Conservation (phyloP, 2,888 invertebrate species). For the Chelonus formosanus region DNA sequence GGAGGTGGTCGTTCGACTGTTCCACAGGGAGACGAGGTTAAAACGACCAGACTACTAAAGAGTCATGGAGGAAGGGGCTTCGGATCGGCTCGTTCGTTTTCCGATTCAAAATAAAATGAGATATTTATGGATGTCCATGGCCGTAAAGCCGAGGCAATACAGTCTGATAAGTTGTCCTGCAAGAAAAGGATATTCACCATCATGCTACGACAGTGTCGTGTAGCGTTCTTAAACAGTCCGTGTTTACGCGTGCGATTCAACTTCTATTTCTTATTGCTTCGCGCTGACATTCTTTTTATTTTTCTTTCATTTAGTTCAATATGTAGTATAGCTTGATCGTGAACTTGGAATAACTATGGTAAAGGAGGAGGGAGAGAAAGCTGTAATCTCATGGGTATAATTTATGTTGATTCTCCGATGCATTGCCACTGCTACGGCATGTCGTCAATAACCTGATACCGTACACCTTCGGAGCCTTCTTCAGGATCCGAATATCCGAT, state of each 20-base stretch:
- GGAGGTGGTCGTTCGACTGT: constrained; percentile 36
- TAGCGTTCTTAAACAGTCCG: not conserved
- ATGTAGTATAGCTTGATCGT: constrained; percentile 18
- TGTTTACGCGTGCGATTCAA: constrained; percentile 3
- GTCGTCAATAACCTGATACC: constrained; percentile 59
- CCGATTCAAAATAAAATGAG: constrained; percentile 64
- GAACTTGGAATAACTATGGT: not conserved
- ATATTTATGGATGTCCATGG: constrained; percentile 57
- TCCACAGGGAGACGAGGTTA: constrained; percentile 21
- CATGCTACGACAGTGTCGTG: constrained; percentile 9
- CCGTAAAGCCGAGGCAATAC: constrained; percentile 13
- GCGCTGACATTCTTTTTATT: constrained; percentile 19
- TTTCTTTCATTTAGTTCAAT: constrained; percentile 12
- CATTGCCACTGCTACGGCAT: constrained; percentile 52
- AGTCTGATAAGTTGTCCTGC: constrained; percentile 23
- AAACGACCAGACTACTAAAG: constrained; percentile 28
- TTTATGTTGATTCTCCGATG: constrained; percentile 55
- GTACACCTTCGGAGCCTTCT: constrained; percentile 51
- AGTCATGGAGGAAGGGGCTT: constrained; percentile 13
- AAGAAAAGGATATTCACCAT: constrained; percentile 10
- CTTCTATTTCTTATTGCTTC: constrained; percentile 33
- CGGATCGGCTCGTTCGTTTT: constrained; percentile 58
- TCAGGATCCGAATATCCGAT: constrained; percentile 56
- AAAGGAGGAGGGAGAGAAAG: not conserved
- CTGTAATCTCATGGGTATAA: constrained; percentile 41